Evolutionary conservation across 1,140 invertebrate species (phyloP).

Genomic region (Lordiphosa collinella): DNA sequence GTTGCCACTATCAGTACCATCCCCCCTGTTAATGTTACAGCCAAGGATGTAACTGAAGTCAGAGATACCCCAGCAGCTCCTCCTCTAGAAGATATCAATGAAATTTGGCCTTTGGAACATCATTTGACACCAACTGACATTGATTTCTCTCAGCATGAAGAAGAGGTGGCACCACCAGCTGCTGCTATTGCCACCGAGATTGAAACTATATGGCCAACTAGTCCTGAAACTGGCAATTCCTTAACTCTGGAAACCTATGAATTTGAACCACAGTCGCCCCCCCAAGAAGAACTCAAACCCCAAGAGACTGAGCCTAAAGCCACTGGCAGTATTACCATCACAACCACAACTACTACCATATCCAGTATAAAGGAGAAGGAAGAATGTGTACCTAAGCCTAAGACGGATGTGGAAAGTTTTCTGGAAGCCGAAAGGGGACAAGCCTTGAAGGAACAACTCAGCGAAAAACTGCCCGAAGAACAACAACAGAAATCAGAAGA

Average conservation of each 20-base stretch:
- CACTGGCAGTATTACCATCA: conserved; percentile 42
- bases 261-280: conserved; percentile 47
- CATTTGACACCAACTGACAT: conserved; percentile 66
- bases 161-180: conserved; percentile 27
- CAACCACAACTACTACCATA: conserved; percentile 29
- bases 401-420: conserved; percentile 44
- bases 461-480: background rate
- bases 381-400: background rate
- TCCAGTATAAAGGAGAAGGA: conserved; percentile 11
- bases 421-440: conserved; percentile 35
- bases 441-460: conserved; percentile 9
- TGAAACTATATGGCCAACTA: conserved; percentile 68
- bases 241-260: conserved; percentile 59
- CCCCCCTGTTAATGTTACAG: conserved; percentile 71
- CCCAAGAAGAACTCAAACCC: conserved; percentile 11
- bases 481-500: background rate
- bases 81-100: conserved; percentile 56
- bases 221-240: conserved; percentile 66
- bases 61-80: conserved; percentile 18
- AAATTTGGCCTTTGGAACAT: conserved; percentile 76
- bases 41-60: conserved; percentile 42
- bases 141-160: conserved; percentile 68
- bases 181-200: background rate
- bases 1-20: conserved; percentile 53
- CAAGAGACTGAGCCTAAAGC: conserved; percentile 9